Percentiles rank a stretch among this genome's conserved stretches.
phyloP scores from a whole-genome alignment of 2,888 invertebrate species.

The Anorthoa munda region DNA sequence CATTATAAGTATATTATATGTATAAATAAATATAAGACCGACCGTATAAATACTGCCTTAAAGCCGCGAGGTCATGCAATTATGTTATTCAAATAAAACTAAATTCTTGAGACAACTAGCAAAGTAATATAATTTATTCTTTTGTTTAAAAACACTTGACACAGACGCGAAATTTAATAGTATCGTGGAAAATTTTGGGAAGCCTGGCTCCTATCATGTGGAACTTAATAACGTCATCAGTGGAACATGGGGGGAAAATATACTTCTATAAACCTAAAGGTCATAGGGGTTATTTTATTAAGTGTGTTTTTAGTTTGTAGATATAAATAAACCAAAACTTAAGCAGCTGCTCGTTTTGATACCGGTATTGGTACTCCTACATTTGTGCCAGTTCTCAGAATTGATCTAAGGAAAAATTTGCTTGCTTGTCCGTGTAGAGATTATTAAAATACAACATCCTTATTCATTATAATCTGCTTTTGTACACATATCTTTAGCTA shows the following conservation, averaged over 20 bases:
- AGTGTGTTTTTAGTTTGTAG: neutral
- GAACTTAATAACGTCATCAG: neutral
- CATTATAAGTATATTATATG: neutral
- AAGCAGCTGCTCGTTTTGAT: neutral
- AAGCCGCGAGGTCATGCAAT: conserved; percentile 17
- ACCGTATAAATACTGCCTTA: neutral
- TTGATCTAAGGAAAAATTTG: conserved; percentile 14
- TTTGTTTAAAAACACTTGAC: conserved; percentile 48
- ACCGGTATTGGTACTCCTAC: neutral
- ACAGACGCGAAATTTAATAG: conserved; percentile 26
- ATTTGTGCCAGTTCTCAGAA: conserved; percentile 30
- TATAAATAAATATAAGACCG: neutral
- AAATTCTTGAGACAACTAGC: conserved; percentile 22
- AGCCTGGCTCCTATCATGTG: neutral
- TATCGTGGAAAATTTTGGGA: conserved; percentile 16
- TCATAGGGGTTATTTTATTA: neutral
- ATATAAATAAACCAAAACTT: conserved; percentile 9
- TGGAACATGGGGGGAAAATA: neutral
- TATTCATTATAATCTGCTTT: conserved; percentile 1
- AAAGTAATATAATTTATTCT: conserved; percentile 35
- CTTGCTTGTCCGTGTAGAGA: neutral
- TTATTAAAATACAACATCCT: conserved; percentile 28
- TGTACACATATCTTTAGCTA: neutral
- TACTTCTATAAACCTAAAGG: conserved; percentile 3
- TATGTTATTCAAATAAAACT: conserved; percentile 13